Evolutionary conservation across 2,113 vertebrate species (phyloP).

Genomic region (Phyllostomus discolor): DNA sequence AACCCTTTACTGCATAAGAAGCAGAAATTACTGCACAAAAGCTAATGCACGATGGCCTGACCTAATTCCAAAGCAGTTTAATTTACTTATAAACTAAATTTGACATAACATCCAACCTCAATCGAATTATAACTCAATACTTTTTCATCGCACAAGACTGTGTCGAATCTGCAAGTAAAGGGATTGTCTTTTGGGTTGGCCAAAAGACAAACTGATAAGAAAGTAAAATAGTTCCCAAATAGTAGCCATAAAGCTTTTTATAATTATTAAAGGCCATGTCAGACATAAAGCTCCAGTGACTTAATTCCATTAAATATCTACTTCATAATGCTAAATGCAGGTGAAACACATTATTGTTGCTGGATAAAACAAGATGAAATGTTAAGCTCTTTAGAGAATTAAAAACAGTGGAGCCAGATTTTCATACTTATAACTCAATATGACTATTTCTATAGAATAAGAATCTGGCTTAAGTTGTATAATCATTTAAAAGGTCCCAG

Average conservation of each 20-base stretch:
- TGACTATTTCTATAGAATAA: conserved; percentile 44
- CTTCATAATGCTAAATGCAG: background rate
- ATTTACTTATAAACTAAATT: background rate
- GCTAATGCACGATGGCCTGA: background rate
- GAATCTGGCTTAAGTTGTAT: conserved; percentile 36
- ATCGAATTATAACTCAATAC: background rate
- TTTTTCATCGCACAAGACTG: background rate
- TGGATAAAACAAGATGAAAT: conserved; percentile 42
- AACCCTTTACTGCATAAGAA: background rate
- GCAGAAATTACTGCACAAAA: background rate
- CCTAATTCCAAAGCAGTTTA: background rate
- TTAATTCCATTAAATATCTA: conserved; percentile 29
- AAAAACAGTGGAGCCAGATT: conserved; percentile 8
- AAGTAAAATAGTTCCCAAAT: background rate
- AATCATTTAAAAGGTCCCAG: conserved; percentile 63
- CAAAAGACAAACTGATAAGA: background rate
- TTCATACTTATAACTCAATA: conserved; percentile 39
- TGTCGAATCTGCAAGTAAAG: background rate
- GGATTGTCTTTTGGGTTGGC: background rate
- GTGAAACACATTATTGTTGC: background rate
- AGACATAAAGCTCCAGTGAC: background rate
- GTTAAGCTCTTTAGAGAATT: conserved; percentile 60
- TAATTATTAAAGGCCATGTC: background rate
- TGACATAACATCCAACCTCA: background rate
- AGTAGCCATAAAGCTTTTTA: background rate